Evolutionary conservation across 2,888 invertebrate species (phyloP).

Genomic region (Phytoseiulus persimilis): DNA sequence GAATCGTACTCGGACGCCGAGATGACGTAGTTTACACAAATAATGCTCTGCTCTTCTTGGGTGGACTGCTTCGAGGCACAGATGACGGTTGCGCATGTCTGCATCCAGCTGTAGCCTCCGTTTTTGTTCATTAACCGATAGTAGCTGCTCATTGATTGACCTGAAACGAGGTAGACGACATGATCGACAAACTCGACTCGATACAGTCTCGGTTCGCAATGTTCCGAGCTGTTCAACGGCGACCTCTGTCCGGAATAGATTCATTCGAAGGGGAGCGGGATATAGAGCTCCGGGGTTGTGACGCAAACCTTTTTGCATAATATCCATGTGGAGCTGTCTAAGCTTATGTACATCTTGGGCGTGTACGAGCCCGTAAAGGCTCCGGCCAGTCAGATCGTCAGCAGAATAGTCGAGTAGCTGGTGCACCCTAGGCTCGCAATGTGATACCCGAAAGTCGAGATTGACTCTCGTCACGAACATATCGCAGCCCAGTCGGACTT

Average conservation of each 20-base stretch:
- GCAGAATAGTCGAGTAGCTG: conserved; percentile 85
- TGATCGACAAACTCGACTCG: no score
- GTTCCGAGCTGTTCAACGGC: no score
- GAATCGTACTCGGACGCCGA: conserved; percentile 26
- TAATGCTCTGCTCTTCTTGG: conserved; percentile 83
- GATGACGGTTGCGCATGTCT: conserved; percentile 91
- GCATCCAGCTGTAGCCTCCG: conserved; percentile 92
- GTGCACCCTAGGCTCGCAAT: conserved; percentile 90
- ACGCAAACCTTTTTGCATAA: conserved; percentile 60
- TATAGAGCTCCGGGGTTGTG: neutral
- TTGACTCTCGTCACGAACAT: conserved; percentile 84
- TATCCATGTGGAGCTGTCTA: conserved; percentile 85
- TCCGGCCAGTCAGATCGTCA: conserved; percentile 85
- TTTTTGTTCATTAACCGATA: conserved; percentile 90
- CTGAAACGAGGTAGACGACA: conserved; percentile 50
- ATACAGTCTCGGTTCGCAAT: no score
- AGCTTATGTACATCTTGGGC: conserved; percentile 89
- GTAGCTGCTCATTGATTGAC: conserved; percentile 91
- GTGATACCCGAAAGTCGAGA: conserved; percentile 90
- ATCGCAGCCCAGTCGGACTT: conserved; percentile 77
- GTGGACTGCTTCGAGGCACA: conserved; percentile 66
- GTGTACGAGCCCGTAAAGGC: conserved; percentile 86
- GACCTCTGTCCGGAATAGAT: no score
- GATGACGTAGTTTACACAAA: conserved; percentile 92
- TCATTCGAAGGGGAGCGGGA: no score